These are phyloP conservation scores for Anas platyrhynchos DNA, from an alignment of 2,113 vertebrate species.

Conservation along the genomic window DNA sequence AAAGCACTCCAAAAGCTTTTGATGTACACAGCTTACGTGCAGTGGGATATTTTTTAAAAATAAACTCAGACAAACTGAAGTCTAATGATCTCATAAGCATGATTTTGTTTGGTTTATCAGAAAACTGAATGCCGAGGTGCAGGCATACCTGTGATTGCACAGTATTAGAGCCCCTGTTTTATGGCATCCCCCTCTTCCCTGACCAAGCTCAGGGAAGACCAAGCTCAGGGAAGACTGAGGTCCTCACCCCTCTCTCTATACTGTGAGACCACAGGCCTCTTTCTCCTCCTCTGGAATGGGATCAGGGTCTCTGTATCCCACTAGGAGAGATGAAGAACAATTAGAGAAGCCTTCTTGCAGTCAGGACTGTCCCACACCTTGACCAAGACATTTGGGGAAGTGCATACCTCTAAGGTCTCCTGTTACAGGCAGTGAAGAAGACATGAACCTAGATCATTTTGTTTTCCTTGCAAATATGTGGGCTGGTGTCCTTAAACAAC, in stretches of 20 bases:
- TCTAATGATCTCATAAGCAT: background rate
- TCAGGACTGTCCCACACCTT: background rate
- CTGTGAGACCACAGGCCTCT: background rate
- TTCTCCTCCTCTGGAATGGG: background rate
- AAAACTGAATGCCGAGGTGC: background rate
- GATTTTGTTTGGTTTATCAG: background rate
- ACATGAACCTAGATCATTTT: background rate
- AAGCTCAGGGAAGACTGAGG: background rate
- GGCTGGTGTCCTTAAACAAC: background rate
- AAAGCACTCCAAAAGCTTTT: constrained; percentile 1
- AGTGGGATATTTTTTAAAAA: background rate
- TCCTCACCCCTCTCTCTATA: background rate
- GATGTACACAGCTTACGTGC: background rate
- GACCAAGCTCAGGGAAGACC: background rate
- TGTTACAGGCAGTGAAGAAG: background rate
- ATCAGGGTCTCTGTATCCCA: background rate
- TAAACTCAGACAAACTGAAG: background rate
- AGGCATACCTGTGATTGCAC: background rate
- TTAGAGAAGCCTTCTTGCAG: background rate
- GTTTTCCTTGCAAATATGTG: background rate
- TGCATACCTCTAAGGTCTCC: background rate
- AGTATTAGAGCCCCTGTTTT: background rate
- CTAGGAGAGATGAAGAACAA: background rate
- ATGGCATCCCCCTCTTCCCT: rapidly evolving
- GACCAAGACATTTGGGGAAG: background rate